Evolutionary conservation across 2,888 invertebrate species (phyloP), one percentile per base, ranked within the genome.

Genomic region (Caenorhabditis imperialis): DNA sequence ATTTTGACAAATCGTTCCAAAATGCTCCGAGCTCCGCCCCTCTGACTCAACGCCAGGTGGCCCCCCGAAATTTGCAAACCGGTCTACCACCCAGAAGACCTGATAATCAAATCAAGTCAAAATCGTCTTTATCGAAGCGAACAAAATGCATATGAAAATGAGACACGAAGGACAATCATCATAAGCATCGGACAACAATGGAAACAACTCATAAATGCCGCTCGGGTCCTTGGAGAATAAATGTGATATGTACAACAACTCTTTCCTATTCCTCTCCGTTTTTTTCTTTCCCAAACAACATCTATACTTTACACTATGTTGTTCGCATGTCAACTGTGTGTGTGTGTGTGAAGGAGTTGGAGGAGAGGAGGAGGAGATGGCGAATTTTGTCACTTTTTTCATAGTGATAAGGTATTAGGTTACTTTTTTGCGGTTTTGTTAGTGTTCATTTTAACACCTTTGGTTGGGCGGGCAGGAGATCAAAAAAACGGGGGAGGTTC

Each of bases 31-130:
- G 40, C 18, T 18, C 40, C 40, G 18, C 16, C 6, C 6, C 40
- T 12, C 12, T 22, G 8, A n/a, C 10, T n/a, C 6, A 57, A 44
- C 33, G 33, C 22, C 44, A 47, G 47, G 47, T 47, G 47, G 16
- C 37, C 44, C 54, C 54, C 35, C 20, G 44, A 23, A 12, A 47
- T 47, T 47, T 54, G 54, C n/a, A n/a, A 63, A 63, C 62, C 62
- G 62, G 62, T 63, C 54, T 40, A n/a, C n/a, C n/a, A n/a, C n/a
- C 42, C n/a, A 20, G 23, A 35, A 53, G 63, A 63, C 63, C 55
- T 65, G 65, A 65, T 65, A 65, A 65, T 65, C 65, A 65, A 65
- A 65, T 65, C 65, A 65, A 65, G n/a, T n/a, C n/a, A n/a, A n/a
- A n/a, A n/a, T n/a, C n/a, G n/a, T n/a, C n/a, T n/a, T n/a, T n/a